A percentile compares a stretch with the other conserved stretches of the same genome.
Evolutionary conservation across 2,888 invertebrate genomes (phyloP).

Genomic region (Therioaphis trifolii): DNA sequence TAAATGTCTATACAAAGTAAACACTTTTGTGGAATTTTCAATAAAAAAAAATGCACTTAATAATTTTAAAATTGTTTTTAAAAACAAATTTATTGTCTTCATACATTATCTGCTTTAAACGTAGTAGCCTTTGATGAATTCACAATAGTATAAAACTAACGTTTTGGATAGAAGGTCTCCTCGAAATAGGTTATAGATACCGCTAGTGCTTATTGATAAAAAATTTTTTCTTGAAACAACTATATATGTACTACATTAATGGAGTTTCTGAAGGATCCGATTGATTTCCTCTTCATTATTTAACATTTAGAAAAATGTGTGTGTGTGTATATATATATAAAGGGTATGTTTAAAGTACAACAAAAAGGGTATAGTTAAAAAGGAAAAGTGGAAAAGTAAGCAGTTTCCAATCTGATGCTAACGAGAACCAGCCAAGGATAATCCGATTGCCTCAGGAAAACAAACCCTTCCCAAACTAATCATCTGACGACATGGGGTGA

Average conservation of each 20-base stretch:
- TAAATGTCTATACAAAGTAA: no score
- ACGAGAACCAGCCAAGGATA: neutral
- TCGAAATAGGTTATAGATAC: neutral
- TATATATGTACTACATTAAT: neutral
- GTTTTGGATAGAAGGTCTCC: neutral
- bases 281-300: constrained; percentile 12
- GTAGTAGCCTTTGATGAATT: neutral
- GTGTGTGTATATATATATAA: neutral
- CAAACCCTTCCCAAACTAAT: neutral
- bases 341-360: neutral
- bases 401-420: constrained; percentile 13
- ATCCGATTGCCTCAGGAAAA: neutral
- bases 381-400: neutral
- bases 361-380: neutral
- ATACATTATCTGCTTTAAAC: no score
- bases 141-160: neutral
- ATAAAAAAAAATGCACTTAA: no score
- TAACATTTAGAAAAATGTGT: neutral
- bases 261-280: neutral
- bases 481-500: neutral
- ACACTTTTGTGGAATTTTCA: no score
- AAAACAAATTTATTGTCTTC: no score
- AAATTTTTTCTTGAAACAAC: neutral
- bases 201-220: constrained; percentile 23
- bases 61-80: no score